Percentiles rank a stretch among this genome's conserved stretches.
These are phyloP conservation scores for rabbit (Oryctolagus cuniculus) DNA, from an alignment of 2,113 vertebrate genomes.

Conservation along the genomic window mOryCun1.1 NC_091453.1:73402001-73402500, in stretches of 20 bases:
- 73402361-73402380: background rate
- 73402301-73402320: background rate
- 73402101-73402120: constrained; percentile 1
- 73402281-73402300: background rate
- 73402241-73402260: constrained; percentile 34
- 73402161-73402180: background rate
- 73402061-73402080: constrained; percentile 63
- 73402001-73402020: background rate
- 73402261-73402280: background rate
- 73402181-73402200: constrained; percentile 42
- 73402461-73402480: background rate
- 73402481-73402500: constrained; percentile 41
- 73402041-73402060: background rate
- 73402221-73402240: background rate
- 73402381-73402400: background rate
- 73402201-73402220: constrained; percentile 38
- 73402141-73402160: constrained; percentile 27
- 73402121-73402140: constrained; percentile 54
- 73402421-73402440: background rate
- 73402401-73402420: background rate
- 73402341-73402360: background rate
- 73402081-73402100: constrained; percentile 63
- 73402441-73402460: background rate
- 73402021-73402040: too few species aligned
- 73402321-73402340: background rate